Evolutionary conservation across 2,888 invertebrate species (phyloP).

Genomic region (Trypoxylon attenuatum): DNA sequence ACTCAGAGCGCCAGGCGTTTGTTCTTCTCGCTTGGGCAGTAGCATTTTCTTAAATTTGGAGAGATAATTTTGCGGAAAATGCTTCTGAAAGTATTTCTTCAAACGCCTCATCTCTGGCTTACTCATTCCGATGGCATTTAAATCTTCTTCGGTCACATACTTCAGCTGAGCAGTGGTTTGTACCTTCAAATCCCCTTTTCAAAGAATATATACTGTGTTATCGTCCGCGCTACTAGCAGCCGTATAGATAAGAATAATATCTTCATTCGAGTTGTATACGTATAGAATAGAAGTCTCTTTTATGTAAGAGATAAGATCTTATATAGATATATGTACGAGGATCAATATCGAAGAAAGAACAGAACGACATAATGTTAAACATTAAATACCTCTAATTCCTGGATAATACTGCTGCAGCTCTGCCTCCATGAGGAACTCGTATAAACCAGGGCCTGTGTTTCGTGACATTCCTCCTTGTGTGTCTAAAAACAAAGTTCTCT

Average conservation of each 20-base stretch:
- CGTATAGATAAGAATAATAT: too few relatives aligned
- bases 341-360: background rate
- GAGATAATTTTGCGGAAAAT: slow-evolving; percentile 94
- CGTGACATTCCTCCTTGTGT: slow-evolving; percentile 71
- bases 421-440: slow-evolving; percentile 95
- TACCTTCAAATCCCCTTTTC: slow-evolving; percentile 84
- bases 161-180: slow-evolving; percentile 92
- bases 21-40: slow-evolving; percentile 77
- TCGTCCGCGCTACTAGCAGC: too few relatives aligned
- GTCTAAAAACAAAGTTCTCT: slow-evolving; percentile 51
- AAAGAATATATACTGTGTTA: too few relatives aligned
- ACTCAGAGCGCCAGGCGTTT: slow-evolving; percentile 63
- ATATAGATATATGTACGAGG: background rate
- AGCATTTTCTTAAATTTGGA: slow-evolving; percentile 92
- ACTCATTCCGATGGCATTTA: slow-evolving; percentile 93
- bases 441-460: slow-evolving; percentile 80
- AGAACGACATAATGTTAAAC: too few relatives aligned
- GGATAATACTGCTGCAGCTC: slow-evolving; percentile 94
- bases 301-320: too few relatives aligned
- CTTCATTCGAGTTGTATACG: too few relatives aligned
- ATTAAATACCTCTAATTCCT: slow-evolving; percentile 70
- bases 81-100: slow-evolving; percentile 94
- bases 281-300: too few relatives aligned
- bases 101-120: slow-evolving; percentile 96
- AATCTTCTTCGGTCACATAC: slow-evolving; percentile 95